Evolutionary conservation across 1,140 invertebrate genomes (phyloP), one percentile per base, ranked within the genome.

Genomic region (Hormaphis cornu): DNA sequence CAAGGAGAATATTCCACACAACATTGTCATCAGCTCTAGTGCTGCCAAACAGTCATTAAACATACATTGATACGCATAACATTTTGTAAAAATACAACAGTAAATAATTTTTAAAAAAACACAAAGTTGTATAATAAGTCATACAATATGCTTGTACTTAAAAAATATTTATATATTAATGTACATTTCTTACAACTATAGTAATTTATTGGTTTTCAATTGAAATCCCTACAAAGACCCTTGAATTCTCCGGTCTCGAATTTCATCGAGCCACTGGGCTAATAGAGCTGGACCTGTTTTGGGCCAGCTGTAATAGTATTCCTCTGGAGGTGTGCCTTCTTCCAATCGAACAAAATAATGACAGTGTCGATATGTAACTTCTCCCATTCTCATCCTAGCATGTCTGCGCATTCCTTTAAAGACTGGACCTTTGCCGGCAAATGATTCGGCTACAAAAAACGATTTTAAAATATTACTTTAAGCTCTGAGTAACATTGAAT

Each of bases 271-370:
- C 85, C 87, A 95, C 54, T 87, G 78, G 52, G 90, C 80, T 8
- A 95, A 79, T 75, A 88, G 80, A 77, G 91, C 79, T 72, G 89
- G 82, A 1, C 88, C 87, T 72, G 84, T 84, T 71, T 84, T 81
- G n/a, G 83, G 82, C 70, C 81, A 77, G 28, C 80, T 81, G 46
- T 80, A 81, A 73, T 86, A 82, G 76, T 93, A 88, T 77, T 91
- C 93, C 77, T 84, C 77, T n/a, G 95, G 95, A 70, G 95, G 94
- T 75, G 83, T 82, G 10, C 95, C 95, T 83, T 98, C 95, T 80
- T 95, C 91, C 33, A 98, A 80, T 30, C 88, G 80, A 0, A 97
- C 86, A 82, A 89, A 96, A 77, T 95, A 96, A 79, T 97, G 86
- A 72, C 83, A 84, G 77, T 94, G 88, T 70, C 83, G 84, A 75